Evolutionary conservation across 2,888 invertebrate genomes (phyloP), one percentile per base, ranked within the genome.

Genomic region (Elysia crispata): DNA sequence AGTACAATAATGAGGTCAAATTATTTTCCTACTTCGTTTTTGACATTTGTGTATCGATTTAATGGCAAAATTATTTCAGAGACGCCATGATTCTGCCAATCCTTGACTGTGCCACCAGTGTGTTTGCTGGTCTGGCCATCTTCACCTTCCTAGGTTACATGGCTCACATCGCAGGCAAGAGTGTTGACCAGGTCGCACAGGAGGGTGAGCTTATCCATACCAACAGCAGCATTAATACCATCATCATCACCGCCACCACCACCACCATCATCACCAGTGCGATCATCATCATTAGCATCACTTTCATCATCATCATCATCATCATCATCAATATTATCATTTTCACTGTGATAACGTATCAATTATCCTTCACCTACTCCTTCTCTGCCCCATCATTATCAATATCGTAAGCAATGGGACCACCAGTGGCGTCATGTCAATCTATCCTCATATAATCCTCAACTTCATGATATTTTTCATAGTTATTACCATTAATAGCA

Each of bases 71-170:
- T n/a, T 23, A 6, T 28, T 66, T 5, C 64, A 80, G 76, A 20
- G 80, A 80, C 50, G 80, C 80, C 5, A 50, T 76, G n/a, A 23
- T 77, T 0, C 79, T 89, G n/a, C 87, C 87, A 0, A 67, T 89
- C 0, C 67, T 89, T 49, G 89, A 90, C 83, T 83, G 85, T 49
- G 23, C 87, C 20, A 89, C 89, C 30, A 88, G 89, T 76, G 85
- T 86, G 79, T 90, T 87, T 78, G 87, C 90, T 31, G 90, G 90
- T 0, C 85, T 88, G 82, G 87, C 89, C 30, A 88, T 89, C 62
- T 90, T 90, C 81, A 86, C 87, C 0, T 88, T 86, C 23, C 82
- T 90, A 15, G 89, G 90, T 8, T 87, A 85, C 80, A 88, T 89
- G 86, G 87, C 90, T 33, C 80, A 88, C 41, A 74, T 84, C n/a